Evolutionary conservation across 2,888 invertebrate genomes (phyloP).

Genomic region (Sycophila texana): DNA sequence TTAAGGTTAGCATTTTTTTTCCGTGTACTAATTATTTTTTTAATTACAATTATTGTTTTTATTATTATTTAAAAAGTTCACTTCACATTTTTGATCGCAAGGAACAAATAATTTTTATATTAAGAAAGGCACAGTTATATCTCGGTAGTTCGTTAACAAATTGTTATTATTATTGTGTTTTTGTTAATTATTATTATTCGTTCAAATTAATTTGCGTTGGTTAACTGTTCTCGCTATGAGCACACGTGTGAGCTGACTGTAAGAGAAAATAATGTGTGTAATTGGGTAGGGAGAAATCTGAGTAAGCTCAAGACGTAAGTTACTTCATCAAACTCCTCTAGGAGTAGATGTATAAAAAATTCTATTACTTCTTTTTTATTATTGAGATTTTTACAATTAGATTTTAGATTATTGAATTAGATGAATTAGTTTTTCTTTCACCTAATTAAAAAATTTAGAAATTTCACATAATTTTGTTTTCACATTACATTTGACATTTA

Average conservation of each 20-base stretch:
- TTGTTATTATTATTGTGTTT: no score
- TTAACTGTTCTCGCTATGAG: slow-evolving; percentile 31
- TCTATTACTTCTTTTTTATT: slow-evolving; percentile 45
- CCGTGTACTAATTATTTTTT: no score
- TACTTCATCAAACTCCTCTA: slow-evolving; percentile 47
- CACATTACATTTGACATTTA: slow-evolving; percentile 4
- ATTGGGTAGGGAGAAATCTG: slow-evolving; percentile 41
- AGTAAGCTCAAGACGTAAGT: slow-evolving; percentile 53
- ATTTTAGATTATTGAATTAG: slow-evolving; percentile 44
- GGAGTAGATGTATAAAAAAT: slow-evolving; percentile 47
- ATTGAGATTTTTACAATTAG: slow-evolving; percentile 45
- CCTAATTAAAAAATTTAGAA: slow-evolving; percentile 4
- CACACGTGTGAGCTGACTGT: slow-evolving; percentile 47
- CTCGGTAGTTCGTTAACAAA: no score
- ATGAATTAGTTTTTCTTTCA: background rate
- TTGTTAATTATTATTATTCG: background rate
- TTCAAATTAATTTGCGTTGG: no score
- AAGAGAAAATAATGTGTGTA: slow-evolving; percentile 38
- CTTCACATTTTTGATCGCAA: no score
- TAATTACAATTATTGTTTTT: no score
- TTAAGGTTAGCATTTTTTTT: no score
- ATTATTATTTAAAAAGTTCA: no score
- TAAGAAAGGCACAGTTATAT: no score
- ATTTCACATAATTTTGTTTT: slow-evolving; percentile 6
- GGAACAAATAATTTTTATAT: no score